Percentiles rank a stretch among this genome's conserved stretches.
These are phyloP conservation scores for Amphibalanus amphitrite DNA, from an alignment of 1,140 invertebrate genomes.

Conservation along the genomic window DNA sequence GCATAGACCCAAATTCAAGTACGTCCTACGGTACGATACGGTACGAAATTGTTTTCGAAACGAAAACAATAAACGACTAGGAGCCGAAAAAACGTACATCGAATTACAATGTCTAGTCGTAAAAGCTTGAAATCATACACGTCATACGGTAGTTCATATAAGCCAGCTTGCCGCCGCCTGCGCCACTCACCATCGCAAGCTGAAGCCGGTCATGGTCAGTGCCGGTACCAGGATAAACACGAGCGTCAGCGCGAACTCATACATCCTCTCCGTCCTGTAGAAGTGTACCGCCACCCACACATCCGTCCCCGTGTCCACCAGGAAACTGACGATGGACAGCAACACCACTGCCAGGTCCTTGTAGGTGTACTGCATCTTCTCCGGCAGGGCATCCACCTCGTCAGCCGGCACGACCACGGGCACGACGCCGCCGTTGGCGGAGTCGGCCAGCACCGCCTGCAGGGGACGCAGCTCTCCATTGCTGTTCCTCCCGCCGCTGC, in stretches of 20 bases:
- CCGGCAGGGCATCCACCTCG: slow-evolving; percentile 1
- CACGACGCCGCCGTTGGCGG: too few relatives aligned
- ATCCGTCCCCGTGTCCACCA: slow-evolving; percentile 3
- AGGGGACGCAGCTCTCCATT: background rate
- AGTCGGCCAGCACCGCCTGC: background rate
- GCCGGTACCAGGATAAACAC: slow-evolving; percentile 22
- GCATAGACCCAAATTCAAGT: too few relatives aligned
- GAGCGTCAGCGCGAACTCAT: slow-evolving; percentile 21
- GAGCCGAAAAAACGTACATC: too few relatives aligned
- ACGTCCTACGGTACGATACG: too few relatives aligned
- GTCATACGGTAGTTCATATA: too few relatives aligned
- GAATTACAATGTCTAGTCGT: too few relatives aligned
- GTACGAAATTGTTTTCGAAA: too few relatives aligned
- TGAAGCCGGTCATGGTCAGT: slow-evolving; percentile 23
- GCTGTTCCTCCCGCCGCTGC: background rate
- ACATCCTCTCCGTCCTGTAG: background rate
- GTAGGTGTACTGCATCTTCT: background rate
- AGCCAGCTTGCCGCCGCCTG: too few relatives aligned
- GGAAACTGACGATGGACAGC: slow-evolving; percentile 2
- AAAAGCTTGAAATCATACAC: too few relatives aligned
- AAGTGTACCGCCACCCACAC: slow-evolving; percentile 2
- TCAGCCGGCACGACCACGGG: background rate
- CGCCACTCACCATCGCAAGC: slow-evolving; percentile 20
- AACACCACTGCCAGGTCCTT: background rate
- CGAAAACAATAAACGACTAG: too few relatives aligned